A percentile compares a stretch with the other conserved stretches of the same genome.
Evolutionary conservation across 2,888 invertebrate genomes (phyloP).

Genomic region (Eumerus sabulonum): DNA sequence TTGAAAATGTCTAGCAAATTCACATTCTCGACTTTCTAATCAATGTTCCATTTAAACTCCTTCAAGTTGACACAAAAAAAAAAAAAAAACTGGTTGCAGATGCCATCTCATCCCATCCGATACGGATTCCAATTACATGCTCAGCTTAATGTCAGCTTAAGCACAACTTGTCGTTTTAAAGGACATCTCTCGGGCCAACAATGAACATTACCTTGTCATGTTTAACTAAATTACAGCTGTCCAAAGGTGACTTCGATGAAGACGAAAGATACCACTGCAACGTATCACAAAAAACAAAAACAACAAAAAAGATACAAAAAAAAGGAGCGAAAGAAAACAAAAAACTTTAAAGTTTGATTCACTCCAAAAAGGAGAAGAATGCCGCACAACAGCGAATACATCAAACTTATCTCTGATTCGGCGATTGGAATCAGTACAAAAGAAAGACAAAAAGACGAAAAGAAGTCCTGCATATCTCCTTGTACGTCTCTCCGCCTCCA

Average conservation of each 20-base stretch:
- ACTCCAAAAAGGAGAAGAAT: slow-evolving; percentile 21
- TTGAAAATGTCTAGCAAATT: no score
- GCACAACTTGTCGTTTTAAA: slow-evolving; percentile 52
- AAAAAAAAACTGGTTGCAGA: no score
- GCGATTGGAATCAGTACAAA: slow-evolving; percentile 60
- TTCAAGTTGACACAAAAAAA: no score
- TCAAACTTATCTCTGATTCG: slow-evolving; percentile 68
- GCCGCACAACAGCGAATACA: slow-evolving; percentile 51
- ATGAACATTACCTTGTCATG: slow-evolving; percentile 66
- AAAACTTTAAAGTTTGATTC: slow-evolving; percentile 51
- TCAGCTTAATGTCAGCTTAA: slow-evolving; percentile 65
- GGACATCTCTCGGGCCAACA: slow-evolving; percentile 59
- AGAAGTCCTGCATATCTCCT: slow-evolving; percentile 42
- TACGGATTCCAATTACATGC: slow-evolving; percentile 33
- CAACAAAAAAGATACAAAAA: background rate
- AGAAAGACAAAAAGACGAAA: slow-evolving; percentile 26
- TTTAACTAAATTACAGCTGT: slow-evolving; percentile 69
- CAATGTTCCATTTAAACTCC: no score
- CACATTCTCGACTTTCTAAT: no score
- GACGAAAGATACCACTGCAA: slow-evolving; percentile 39
- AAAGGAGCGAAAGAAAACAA: slow-evolving; percentile 16
- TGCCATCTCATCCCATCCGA: background rate
- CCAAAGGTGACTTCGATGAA: slow-evolving; percentile 64
- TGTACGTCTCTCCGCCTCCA: no score
- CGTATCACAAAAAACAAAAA: slow-evolving; percentile 20